Conservation (phyloP, 2,797 vertebrate genomes). For the Mus minutoides region DNA sequence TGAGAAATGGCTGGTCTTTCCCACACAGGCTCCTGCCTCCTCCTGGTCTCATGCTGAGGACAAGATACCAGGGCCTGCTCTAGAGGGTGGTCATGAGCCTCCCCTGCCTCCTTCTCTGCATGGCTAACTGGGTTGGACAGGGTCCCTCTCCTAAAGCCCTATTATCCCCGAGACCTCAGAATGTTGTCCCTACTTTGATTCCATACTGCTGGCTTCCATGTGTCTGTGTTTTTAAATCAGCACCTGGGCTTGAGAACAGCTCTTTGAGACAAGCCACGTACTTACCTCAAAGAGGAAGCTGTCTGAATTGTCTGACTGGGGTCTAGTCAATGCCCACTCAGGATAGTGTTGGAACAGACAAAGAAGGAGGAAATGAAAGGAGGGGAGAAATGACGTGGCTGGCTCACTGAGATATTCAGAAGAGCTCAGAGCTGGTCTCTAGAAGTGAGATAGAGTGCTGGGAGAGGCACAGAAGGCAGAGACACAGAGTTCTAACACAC, state of each 20-base stretch:
- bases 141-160: not conserved
- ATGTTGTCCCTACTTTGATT: not conserved
- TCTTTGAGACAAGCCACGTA: not conserved
- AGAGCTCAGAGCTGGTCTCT: not conserved
- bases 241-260: not conserved
- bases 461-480: not conserved
- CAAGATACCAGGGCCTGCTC: not conserved
- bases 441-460: accelerated
- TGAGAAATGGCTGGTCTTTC: not conserved
- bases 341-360: too few relatives aligned
- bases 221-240: not conserved
- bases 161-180: not conserved
- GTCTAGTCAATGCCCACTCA: not conserved
- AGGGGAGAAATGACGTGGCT: not conserved
- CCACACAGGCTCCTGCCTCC: accelerated
- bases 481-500: not conserved
- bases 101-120: too few relatives aligned
- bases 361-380: too few relatives aligned
- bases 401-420: accelerated
- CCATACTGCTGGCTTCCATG: not conserved
- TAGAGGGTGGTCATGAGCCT: not conserved
- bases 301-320: not conserved
- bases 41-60: not conserved
- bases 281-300: accelerated
- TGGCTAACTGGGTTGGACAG: not conserved